Base-by-base conservation (phyloP, 2,113 vertebrate genomes). In the Epinephelus lanceolatus region DNA sequence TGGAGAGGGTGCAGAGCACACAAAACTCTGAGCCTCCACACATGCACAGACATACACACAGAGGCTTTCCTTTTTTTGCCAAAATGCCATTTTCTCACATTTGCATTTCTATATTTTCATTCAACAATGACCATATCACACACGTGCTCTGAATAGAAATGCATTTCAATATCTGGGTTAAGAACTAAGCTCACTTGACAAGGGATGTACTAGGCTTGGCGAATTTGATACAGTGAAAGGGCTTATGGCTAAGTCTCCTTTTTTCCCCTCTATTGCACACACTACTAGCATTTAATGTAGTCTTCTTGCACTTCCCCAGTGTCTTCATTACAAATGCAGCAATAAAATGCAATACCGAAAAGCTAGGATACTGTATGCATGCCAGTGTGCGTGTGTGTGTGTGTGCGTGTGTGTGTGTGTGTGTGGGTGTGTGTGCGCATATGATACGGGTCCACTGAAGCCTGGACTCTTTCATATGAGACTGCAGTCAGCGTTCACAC, bases 321-420 rank as follows among this genome's bases (percentile, higher is more conserved):
- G 72, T 69, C 42, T 70, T 76, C 81, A 88, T 90, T 84, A 71
- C 63, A 40, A 80, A 88, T 75, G 69, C 80, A 81, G 33, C 55
- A 72, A 83, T 93, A 81, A 87, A 72, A 68, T 80, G 21, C 17
- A 88, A 88, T 76, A 73, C 69, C 72, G 27, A 77, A 76, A 40
- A 51, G 70, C 85, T 77, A 51, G 78, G 57, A 81, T 71, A 9
- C 30, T 55, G 45, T 61, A 55, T 27, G 59, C 68, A 83, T 83
- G 61, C 11, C 33, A 52, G 49, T 74, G 68, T 75, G 42, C 52
- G 62, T 11, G 45, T 40, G 42, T 56, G 62, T 45, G 25, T 62
- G 60, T 18, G 56, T 30, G 49, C 59, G 6, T 60, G 13, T 49
- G 62, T 61, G 51, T 59, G 19, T 10, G 27, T 27, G 42, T 52